Evolutionary conservation across 2,113 vertebrate species (phyloP).

Genomic region (Spermophilus dauricus): DNA sequence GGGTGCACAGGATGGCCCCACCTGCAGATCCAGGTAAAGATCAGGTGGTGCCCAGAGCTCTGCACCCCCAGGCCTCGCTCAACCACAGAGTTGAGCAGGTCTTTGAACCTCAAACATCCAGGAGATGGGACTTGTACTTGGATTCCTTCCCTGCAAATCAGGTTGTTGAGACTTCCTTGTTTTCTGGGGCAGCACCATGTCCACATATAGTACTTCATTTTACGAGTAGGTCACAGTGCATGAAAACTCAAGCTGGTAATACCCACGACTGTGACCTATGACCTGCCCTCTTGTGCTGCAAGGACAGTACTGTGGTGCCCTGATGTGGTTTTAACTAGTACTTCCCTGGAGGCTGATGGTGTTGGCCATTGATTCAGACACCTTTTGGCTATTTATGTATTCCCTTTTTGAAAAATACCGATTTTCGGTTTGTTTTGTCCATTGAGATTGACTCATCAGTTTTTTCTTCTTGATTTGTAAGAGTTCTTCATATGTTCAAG

Average conservation of each 20-base stretch:
- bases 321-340: background rate
- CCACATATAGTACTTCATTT: background rate
- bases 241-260: background rate
- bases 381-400: background rate
- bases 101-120: background rate
- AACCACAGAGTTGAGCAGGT: too few species aligned
- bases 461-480: conserved; percentile 22
- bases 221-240: background rate
- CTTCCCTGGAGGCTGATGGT: background rate
- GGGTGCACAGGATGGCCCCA: too few species aligned
- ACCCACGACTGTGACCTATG: background rate
- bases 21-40: too few species aligned
- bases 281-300: background rate
- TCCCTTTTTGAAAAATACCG: conserved; percentile 15
- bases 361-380: background rate
- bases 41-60: too few species aligned
- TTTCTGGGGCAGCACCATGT: background rate
- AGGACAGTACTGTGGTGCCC: background rate
- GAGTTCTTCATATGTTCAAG: background rate
- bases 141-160: conserved; percentile 46
- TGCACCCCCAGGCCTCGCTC: too few species aligned
- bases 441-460: background rate
- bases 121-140: background rate
- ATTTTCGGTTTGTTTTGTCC: background rate
- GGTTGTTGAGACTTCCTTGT: background rate